Evolutionary conservation across 2,113 vertebrate species (phyloP).

Genomic region (Cebus imitator): DNA sequence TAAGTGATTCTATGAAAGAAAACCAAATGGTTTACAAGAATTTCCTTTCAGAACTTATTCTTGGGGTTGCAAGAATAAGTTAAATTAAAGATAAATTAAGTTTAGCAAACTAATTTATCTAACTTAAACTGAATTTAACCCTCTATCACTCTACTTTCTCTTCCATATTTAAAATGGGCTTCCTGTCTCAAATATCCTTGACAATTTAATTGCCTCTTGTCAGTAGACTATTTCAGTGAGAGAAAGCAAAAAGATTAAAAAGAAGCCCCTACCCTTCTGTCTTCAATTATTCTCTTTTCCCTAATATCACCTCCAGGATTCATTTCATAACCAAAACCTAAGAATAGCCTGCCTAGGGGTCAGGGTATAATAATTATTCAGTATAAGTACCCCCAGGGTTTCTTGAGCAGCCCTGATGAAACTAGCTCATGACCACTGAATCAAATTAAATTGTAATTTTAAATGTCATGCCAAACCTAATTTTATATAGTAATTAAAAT

Average conservation of each 20-base stretch:
- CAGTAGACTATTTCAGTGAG: neutral
- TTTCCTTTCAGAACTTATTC: neutral
- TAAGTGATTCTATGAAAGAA: neutral
- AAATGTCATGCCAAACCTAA: conserved; percentile 63
- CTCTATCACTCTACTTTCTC: neutral
- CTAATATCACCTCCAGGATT: neutral
- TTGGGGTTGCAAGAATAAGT: neutral
- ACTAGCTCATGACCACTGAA: conserved; percentile 40
- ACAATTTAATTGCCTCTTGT: neutral
- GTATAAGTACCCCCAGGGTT: neutral
- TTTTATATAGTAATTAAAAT: conserved; percentile 70
- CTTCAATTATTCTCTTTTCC: neutral
- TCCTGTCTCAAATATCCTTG: neutral
- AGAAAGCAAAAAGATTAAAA: neutral
- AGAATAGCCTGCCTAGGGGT: neutral
- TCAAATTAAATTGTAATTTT: conserved; percentile 61
- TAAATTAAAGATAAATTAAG: no score
- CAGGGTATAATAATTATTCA: neutral
- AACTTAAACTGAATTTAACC: neutral
- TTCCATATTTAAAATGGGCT: neutral
- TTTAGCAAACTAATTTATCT: no score
- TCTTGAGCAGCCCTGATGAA: neutral
- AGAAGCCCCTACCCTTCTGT: neutral
- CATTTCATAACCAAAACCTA: neutral
- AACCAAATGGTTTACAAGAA: neutral